Percentiles rank a stretch among this genome's conserved stretches.
Evolutionary conservation across 2,113 vertebrate species (phyloP).

Genomic region (Onychostruthus taczanowskii): DNA sequence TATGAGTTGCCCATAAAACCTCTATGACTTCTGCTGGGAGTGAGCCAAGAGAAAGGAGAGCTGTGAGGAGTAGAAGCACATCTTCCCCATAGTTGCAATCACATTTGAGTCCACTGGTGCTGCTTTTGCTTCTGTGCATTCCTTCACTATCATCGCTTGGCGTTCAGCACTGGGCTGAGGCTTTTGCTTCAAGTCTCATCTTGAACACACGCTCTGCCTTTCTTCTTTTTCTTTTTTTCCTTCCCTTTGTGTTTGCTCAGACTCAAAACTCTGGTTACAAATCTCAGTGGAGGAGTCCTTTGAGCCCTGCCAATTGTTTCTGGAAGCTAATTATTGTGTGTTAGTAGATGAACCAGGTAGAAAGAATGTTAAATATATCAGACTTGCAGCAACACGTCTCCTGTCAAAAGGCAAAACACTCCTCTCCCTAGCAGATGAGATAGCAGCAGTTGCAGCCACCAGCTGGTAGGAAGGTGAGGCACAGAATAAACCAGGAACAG

Average conservation of each 20-base stretch:
- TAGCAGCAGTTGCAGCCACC: background rate
- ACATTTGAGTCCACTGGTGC: background rate
- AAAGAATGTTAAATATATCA: background rate
- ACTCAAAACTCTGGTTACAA: background rate
- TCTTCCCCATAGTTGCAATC: background rate
- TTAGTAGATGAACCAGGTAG: background rate
- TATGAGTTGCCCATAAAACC: background rate
- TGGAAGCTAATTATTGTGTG: constrained; percentile 18
- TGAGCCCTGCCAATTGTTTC: background rate
- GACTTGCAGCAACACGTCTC: constrained; percentile 13
- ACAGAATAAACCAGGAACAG: background rate
- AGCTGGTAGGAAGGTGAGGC: constrained; percentile 13
- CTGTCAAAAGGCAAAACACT: background rate
- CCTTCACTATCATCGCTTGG: background rate
- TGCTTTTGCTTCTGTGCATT: background rate
- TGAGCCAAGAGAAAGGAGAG: background rate
- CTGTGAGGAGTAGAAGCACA: background rate
- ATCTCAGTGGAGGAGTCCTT: background rate
- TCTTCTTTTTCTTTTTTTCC: background rate
- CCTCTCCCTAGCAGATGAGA: background rate
- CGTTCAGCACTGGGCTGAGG: background rate
- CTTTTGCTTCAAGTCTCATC: constrained; percentile 23
- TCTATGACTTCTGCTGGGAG: background rate
- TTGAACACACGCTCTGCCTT: background rate
- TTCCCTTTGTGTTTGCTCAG: background rate